Conservation (phyloP, 2,113 vertebrate species). For the Scolopax mira region DNA sequence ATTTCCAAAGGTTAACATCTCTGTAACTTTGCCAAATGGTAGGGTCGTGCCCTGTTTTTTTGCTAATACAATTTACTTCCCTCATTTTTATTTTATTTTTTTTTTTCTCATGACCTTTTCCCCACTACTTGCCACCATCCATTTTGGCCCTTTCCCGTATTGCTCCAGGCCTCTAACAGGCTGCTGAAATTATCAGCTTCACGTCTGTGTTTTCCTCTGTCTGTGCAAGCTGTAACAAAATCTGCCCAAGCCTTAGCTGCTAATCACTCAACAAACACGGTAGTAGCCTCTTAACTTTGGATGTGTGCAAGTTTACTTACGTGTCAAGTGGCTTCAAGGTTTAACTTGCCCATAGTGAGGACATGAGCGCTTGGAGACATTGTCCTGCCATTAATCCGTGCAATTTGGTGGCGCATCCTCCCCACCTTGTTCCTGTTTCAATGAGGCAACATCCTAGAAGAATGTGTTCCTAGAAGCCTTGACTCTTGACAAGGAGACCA, state of each 20-base stretch:
- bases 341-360: neutral
- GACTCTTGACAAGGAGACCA: neutral
- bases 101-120: slow-evolving; percentile 64
- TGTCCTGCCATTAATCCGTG: neutral
- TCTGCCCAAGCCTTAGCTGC: neutral
- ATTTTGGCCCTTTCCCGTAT: neutral
- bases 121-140: slow-evolving; percentile 41
- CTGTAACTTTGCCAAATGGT: slow-evolving; percentile 49
- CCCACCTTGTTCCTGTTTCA: neutral
- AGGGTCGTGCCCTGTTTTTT: slow-evolving; percentile 59
- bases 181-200: neutral
- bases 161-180: neutral
- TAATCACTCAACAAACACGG: neutral
- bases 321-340: neutral
- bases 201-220: neutral
- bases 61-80: slow-evolving; percentile 36
- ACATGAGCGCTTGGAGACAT: neutral
- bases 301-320: neutral
- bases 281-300: neutral
- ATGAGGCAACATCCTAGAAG: neutral
- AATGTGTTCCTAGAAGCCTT: neutral
- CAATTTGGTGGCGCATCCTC: neutral
- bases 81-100: neutral
- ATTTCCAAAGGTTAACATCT: slow-evolving; percentile 58
- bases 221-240: fast-evolving